A percentile compares a stretch with the other conserved stretches of the same genome.
These are phyloP conservation scores for Caenorhabditis elegans DNA, from an alignment of 1,140 invertebrate species.

Conservation along the genomic window WBcel235 BX284604.4:1121501-1122000, in stretches of 20 bases:
- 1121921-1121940: neutral
- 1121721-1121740: neutral
- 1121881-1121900: neutral
- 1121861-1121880: neutral
- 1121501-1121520: too few species aligned
- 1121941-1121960: neutral
- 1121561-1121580: too few species aligned
- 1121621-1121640: neutral
- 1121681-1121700: neutral
- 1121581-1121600: conserved; percentile 5
- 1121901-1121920: neutral
- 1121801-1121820: neutral
- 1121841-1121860: neutral
- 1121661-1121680: neutral
- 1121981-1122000: neutral
- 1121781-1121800: neutral
- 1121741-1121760: neutral
- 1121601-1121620: neutral
- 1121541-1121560: too few species aligned
- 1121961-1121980: neutral
- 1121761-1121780: neutral
- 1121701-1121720: neutral
- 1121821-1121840: neutral
- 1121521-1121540: too few species aligned
- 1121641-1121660: neutral